Percentiles rank a stretch among this genome's conserved stretches.
Conservation (phyloP, 2,797 vertebrate species). For the Galago senegalensis region DNA sequence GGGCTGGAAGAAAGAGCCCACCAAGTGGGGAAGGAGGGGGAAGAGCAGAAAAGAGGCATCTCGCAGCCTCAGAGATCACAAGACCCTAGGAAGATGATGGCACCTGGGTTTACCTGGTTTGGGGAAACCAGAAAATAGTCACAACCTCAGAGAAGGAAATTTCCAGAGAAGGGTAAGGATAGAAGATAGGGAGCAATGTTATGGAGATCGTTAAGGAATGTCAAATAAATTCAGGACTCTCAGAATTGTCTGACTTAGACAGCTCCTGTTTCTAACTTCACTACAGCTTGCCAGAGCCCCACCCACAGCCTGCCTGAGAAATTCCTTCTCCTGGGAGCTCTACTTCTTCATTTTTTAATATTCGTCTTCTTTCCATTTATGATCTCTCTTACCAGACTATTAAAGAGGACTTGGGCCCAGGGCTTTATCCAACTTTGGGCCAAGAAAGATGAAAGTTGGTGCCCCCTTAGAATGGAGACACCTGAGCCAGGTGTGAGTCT, state of each 20-base stretch:
- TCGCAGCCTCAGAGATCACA: not conserved
- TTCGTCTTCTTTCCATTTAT: not conserved
- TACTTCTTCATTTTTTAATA: not conserved
- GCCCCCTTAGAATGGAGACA: not conserved
- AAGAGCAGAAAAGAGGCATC: not conserved
- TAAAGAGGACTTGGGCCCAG: not conserved
- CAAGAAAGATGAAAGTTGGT: too few species aligned
- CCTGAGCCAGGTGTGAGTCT: not conserved
- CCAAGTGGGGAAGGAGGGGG: accelerated
- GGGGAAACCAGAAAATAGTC: not conserved
- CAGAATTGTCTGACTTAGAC: not conserved
- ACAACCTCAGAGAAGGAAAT: not conserved
- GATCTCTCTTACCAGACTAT: not conserved
- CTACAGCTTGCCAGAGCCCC: not conserved
- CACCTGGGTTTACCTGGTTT: not conserved
- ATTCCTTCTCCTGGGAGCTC: not conserved
- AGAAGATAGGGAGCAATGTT: not conserved
- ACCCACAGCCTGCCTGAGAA: not conserved
- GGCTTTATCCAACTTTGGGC: not conserved
- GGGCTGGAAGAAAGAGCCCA: not conserved
- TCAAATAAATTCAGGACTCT: not conserved
- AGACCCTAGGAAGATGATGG: not conserved
- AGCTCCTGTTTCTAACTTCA: not conserved
- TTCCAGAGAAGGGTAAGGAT: not conserved
- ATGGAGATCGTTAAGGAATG: not conserved